Conservation (phyloP, 1,140 invertebrate species). For the Drosophila navojoa region DNA sequence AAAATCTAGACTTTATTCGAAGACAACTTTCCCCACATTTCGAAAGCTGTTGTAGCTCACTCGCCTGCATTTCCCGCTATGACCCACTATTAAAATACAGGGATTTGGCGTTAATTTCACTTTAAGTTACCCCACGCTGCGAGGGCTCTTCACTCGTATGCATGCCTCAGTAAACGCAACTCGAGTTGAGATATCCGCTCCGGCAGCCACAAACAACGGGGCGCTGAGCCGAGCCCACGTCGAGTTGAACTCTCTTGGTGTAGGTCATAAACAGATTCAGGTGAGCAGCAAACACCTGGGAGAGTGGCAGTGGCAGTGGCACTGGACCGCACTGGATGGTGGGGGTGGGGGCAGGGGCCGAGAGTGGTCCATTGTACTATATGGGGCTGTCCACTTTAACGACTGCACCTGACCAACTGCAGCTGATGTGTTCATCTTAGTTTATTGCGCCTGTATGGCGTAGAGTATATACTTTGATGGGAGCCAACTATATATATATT, state of each 20-base stretch:
- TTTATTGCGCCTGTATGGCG: conserved; percentile 42
- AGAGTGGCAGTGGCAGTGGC: too few species aligned
- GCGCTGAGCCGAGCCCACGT: neutral
- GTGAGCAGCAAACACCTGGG: conserved; percentile 36
- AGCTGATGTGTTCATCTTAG: conserved; percentile 66
- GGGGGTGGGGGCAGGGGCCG: too few species aligned
- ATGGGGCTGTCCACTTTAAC: conserved; percentile 63
- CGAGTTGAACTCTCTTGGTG: conserved; percentile 70
- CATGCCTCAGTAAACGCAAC: neutral
- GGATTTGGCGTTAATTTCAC: neutral
- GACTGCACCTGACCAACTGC: conserved; percentile 70
- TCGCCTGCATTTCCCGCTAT: neutral
- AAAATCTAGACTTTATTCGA: too few species aligned
- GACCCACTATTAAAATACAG: neutral
- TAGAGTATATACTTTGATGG: conserved; percentile 9
- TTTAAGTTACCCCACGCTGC: conserved; percentile 17
- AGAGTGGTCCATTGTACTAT: conserved; percentile 8
- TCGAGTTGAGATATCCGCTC: conserved; percentile 31
- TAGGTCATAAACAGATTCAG: conserved; percentile 77
- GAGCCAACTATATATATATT: conserved; percentile 4
- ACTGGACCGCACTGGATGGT: neutral
- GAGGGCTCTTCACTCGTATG: neutral
- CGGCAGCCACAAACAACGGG: conserved; percentile 21
- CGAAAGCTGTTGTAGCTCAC: conserved; percentile 2
- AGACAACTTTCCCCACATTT: neutral